phyloP scores from a whole-genome alignment of 2,113 vertebrate genomes.

The Furnarius figulus region DNA sequence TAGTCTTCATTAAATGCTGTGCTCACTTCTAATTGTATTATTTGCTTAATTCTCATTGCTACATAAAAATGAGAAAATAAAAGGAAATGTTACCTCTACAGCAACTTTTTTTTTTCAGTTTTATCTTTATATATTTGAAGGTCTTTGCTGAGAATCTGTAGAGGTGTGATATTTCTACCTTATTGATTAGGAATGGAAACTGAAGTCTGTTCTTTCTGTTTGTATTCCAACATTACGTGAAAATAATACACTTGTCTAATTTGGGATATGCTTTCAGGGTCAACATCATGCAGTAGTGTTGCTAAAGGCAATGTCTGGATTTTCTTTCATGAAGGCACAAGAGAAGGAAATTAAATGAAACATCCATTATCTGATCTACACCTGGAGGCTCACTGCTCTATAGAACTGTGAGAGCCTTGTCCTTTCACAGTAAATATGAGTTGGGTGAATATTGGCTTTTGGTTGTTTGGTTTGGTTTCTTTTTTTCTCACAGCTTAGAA shows the following conservation, averaged over 20 bases:
- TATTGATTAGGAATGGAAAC: not conserved
- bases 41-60: not conserved
- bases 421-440: not conserved
- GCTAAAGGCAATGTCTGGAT: not conserved
- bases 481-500: not conserved
- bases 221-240: not conserved
- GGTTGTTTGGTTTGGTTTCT: not conserved
- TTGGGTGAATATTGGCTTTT: not conserved
- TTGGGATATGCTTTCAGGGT: not conserved
- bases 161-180: not conserved
- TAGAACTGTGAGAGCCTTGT: not conserved
- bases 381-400: not conserved
- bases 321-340: slow-evolving; percentile 8
- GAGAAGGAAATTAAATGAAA: slow-evolving; percentile 19
- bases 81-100: not conserved
- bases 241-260: not conserved
- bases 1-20: not conserved
- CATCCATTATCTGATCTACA: slow-evolving; percentile 32
- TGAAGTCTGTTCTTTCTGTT: not conserved
- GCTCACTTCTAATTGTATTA: not conserved
- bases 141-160: not conserved
- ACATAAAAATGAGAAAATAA: not conserved
- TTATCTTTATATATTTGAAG: not conserved
- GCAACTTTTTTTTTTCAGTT: not conserved
- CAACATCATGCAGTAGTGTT: not conserved